phyloP scores from a whole-genome alignment of 2,113 vertebrate genomes.

The Limanda limanda region DNA sequence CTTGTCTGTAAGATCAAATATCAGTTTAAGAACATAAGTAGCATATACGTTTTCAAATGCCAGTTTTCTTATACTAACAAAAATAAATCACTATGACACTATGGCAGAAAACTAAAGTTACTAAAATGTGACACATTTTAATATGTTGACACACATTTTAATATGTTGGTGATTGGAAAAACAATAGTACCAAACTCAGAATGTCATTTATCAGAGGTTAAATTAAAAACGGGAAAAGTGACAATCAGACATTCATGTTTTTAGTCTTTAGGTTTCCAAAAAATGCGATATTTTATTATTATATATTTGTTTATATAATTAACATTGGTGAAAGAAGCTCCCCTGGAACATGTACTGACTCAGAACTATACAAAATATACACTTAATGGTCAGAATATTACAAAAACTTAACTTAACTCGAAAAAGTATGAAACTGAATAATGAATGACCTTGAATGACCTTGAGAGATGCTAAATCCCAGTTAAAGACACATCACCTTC shows the following conservation, averaged over 20 bases:
- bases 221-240: no score
- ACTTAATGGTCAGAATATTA: neutral
- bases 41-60: neutral
- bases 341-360: neutral
- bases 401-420: neutral
- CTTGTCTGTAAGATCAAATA: constrained; percentile 19
- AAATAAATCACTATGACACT: no score
- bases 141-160: neutral
- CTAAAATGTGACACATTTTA: neutral
- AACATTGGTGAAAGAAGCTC: neutral
- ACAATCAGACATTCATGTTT: no score
- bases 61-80: neutral
- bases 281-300: no score
- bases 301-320: no score
- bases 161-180: no score
- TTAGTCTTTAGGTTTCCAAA: no score
- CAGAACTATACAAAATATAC: neutral
- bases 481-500: constrained; percentile 26
- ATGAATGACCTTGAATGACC: constrained; percentile 31
- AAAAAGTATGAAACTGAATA: neutral
- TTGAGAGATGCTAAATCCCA: constrained; percentile 13
- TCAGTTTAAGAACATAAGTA: neutral
- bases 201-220: no score
- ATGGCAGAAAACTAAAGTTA: neutral
- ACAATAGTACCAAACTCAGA: no score